Evolutionary conservation across 2,888 invertebrate genomes (phyloP), one percentile per base, ranked within the genome.

Genomic region (Polia nebulosa): DNA sequence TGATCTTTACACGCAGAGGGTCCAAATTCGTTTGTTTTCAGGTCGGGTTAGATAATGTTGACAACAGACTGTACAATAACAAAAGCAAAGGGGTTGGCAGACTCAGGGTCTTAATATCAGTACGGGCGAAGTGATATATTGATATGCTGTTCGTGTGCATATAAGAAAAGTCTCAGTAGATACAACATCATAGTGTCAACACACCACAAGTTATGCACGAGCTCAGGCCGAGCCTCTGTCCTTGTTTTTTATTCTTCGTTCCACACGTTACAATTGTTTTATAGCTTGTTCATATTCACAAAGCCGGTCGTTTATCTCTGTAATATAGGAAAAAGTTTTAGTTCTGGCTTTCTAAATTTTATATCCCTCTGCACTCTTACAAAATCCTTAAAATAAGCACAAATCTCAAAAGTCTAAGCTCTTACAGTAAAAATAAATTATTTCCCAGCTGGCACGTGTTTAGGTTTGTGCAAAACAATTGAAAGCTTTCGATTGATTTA

Each of bases 131-230:
- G 2, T 22, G 13, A 47, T 22, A n/a, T 41, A 41, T 44, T 11
- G 44, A 25, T 2, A 7, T 47, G 6, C 22, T 15, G 13, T 25
- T 22, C 15, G 22, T 6, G 6, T 13, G 3, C 25, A 25, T 25
- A 47, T 25, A 41, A 41, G 39, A 1, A 49, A 51, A 29, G 51
- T 29, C 51, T 29, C 29, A 11, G n/a, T 27, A 11, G 5, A 45
- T 20, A 45, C 20, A 32, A 5, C 13, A 20, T 32, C 32, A 32
- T 52, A 3, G 6, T 56, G 20, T 44, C 32, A 0, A 3, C 15
- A 20, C 25, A n/a, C 32, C 15, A 45, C 25, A 63, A 63, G 20
- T 27, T 45, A 34, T 63, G 27, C 45, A 36, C 27, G 45, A 36
- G 13, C 34, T 22, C 22, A 15, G 9, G 0, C 22, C 13, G 13